Base-by-base conservation (phyloP, 2,888 invertebrate genomes). In the Hirtodrosophila duncani region DNA sequence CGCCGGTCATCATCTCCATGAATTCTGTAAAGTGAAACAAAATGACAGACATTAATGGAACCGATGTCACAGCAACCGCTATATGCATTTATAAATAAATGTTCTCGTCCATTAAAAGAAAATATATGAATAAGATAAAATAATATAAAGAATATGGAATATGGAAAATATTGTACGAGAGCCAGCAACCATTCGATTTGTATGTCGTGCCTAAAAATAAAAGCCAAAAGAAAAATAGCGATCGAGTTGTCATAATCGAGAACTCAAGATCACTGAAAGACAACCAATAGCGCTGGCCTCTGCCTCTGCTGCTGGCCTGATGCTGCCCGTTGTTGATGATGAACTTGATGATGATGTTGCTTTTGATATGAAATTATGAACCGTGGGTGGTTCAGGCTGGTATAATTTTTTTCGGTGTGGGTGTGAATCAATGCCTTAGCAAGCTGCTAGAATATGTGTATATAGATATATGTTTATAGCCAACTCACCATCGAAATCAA, bases 1-100 rank as follows among this genome's bases (percentile, higher is more conserved):
- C 94, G 88, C 95, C 95, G 66, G 95, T 95, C 95, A 96, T 96
- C 95, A 96, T 95, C 88, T 95, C 95, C 95, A 95, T 95, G 89
- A 95, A 95, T 91, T 95, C 95, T 95, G 91, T 69, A 92, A 93
- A 85, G 71, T 36, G 20, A 80, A 88, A 87, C 83, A 79, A 67
- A 61, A 67, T 57, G 57, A 52, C 53, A 58, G 63, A 62, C 57
- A 51, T 64, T 57, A 71, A n/a, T n/a, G n/a, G n/a, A 63, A 56
- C 36, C 45, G 50, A 62, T 51, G 65, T 37, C 51, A 52, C 11
- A 52, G 61, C 58, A 58, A 60, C 59, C 49, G 56, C 63, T 63
- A 48, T 56, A 63, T 46, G 43, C 48, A 50, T 44, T 41, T 68
- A 48, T 50, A 75, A 59, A 67, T 67, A 52, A 63, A 68, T 61